These are phyloP conservation scores for Heptranchias perlo DNA, from an alignment of 2,113 vertebrate genomes.

Conservation along the genomic window DNA sequence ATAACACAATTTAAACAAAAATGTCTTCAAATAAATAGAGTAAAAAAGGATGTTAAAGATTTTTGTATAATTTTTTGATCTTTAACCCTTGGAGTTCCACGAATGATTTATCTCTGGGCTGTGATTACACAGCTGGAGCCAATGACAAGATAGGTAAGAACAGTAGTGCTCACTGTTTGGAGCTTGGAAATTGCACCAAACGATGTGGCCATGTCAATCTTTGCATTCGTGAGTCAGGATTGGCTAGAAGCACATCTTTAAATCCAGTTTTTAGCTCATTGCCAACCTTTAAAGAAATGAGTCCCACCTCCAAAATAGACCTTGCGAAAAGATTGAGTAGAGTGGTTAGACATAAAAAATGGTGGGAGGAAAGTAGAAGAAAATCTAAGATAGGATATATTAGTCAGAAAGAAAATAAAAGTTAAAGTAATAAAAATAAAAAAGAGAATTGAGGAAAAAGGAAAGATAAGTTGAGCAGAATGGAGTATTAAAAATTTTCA, in stretches of 20 bases:
- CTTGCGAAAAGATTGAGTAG: not conserved
- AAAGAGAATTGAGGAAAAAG: not conserved
- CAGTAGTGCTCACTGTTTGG: not conserved
- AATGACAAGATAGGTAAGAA: not conserved
- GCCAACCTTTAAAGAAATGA: not conserved
- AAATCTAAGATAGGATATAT: not conserved
- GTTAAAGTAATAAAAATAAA: not conserved
- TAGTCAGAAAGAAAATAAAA: not conserved
- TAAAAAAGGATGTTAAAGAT: not conserved
- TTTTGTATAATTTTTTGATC: not conserved
- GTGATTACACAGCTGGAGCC: not conserved
- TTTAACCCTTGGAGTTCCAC: not conserved
- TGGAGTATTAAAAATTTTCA: not conserved
- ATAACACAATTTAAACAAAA: not conserved
- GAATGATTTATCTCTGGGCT: not conserved
- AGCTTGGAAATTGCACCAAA: not conserved
- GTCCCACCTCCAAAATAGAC: not conserved
- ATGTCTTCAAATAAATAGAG: not conserved
- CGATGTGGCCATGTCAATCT: not conserved
- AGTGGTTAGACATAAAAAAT: not conserved
- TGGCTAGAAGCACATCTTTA: not conserved
- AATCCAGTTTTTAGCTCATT: not conserved
- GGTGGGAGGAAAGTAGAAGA: not conserved
- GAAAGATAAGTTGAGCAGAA: not conserved
- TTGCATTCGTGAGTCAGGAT: not conserved